Percentiles rank a stretch among this genome's conserved stretches.
Conservation (phyloP, 23 tunicate genomes). For the Diplosoma virens region DNA sequence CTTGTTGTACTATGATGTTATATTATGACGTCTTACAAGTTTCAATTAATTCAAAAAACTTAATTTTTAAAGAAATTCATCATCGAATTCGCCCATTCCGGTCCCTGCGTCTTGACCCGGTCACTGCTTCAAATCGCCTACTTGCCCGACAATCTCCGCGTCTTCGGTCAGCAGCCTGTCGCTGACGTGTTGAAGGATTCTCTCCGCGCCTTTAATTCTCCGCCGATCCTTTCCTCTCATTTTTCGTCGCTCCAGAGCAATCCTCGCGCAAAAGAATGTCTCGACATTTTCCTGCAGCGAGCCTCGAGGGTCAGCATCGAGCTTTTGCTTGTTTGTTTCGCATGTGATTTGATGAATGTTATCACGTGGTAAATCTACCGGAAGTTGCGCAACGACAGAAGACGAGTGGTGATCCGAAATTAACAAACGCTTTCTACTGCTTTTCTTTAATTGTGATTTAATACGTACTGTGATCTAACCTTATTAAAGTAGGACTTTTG, state of each 20-base stretch:
- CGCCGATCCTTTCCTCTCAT: conserved; percentile 54
- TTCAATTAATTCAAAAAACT: no score
- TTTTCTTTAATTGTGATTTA: no score
- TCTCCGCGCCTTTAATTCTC: conserved; percentile 60
- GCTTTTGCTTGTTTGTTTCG: no score
- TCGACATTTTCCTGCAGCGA: conserved; percentile 53
- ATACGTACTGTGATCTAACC: no score
- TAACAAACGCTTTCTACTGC: no score
- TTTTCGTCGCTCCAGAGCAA: conserved; percentile 40
- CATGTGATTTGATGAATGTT: no score
- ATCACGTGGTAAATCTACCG: no score
- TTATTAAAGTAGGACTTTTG: no score
- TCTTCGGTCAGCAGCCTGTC: conserved; percentile 53
- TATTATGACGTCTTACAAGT: no score
- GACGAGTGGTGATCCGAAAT: no score
- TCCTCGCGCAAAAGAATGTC: conserved; percentile 39
- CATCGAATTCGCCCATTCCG: conserved; percentile 44
- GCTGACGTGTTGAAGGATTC: conserved; percentile 71
- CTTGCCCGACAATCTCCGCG: conserved; percentile 57
- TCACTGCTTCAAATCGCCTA: conserved; percentile 71
- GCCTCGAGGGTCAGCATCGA: conserved; percentile 74
- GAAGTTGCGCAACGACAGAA: no score
- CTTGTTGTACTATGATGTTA: no score
- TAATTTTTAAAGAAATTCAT: conserved; percentile 56
- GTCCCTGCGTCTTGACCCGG: conserved; percentile 73